A percentile compares a stretch with the other conserved stretches of the same genome.
These are phyloP conservation scores for Limnodromus scolopaceus DNA, from an alignment of 2,797 vertebrate species.

Conservation along the genomic window DNA sequence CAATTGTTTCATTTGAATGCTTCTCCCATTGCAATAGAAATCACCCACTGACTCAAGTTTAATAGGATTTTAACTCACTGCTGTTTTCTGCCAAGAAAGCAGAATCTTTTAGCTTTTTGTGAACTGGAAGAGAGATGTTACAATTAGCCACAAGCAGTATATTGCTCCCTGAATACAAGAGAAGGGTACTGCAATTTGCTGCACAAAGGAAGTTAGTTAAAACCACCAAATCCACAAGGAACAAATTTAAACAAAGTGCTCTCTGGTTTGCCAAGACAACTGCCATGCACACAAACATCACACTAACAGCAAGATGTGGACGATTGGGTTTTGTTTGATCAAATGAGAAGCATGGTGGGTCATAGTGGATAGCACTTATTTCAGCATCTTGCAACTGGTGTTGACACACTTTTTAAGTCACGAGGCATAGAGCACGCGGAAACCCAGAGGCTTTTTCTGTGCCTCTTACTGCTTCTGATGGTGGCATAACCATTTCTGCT, in stretches of 20 bases:
- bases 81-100: conserved; percentile 24
- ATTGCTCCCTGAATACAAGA: conserved; percentile 18
- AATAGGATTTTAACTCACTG: conserved; percentile 33
- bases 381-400: background rate
- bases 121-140: conserved; percentile 19
- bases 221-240: background rate
- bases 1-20: background rate
- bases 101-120: conserved; percentile 11
- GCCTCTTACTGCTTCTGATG: background rate
- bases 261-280: background rate
- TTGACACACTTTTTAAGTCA: background rate
- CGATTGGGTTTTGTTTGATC: background rate
- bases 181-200: conserved; percentile 29
- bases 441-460: background rate
- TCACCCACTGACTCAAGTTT: background rate
- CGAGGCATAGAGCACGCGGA: background rate
- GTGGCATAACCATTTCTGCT: background rate
- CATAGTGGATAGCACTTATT: background rate
- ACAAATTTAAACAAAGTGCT: background rate
- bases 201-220: background rate
- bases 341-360: background rate
- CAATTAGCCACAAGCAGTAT: conserved; percentile 29
- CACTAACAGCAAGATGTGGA: background rate
- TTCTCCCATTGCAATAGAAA: background rate
- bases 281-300: background rate